phyloP scores from a whole-genome alignment of 2,113 vertebrate genomes.

The Crotophaga sulcirostris region DNA sequence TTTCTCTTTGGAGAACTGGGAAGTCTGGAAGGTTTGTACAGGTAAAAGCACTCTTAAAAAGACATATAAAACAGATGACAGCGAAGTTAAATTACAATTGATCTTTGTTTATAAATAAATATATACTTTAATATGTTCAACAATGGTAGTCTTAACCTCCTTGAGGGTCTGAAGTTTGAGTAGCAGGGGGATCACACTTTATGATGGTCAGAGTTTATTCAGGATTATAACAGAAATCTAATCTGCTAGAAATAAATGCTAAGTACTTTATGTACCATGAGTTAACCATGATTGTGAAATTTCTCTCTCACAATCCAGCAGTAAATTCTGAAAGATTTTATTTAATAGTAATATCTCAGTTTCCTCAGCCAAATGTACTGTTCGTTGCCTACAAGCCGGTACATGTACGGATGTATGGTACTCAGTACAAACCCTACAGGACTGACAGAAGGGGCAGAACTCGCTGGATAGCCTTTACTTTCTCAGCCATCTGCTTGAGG shows the following conservation, averaged over 20 bases:
- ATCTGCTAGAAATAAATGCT: neutral
- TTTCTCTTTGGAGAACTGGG: neutral
- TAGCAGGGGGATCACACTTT: accelerated
- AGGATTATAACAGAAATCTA: neutral
- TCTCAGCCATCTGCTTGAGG: neutral
- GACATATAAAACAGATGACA: neutral
- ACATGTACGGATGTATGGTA: accelerated
- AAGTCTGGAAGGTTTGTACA: neutral
- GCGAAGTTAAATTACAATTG: neutral
- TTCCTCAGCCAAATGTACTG: neutral
- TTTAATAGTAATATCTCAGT: neutral
- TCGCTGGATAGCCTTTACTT: neutral
- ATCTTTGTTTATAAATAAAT: neutral
- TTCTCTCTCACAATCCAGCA: neutral
- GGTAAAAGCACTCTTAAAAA: neutral
- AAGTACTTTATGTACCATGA: no score
- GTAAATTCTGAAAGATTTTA: neutral
- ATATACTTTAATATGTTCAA: neutral
- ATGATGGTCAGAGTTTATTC: neutral
- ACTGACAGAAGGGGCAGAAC: neutral
- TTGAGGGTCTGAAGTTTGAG: neutral
- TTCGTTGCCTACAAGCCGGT: accelerated
- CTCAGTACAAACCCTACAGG: neutral
- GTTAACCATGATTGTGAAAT: neutral
- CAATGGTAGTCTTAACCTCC: neutral